A percentile compares a stretch with the other conserved stretches of the same genome.
Conservation (phyloP, 2,113 vertebrate species). For the Guaruba guarouba region DNA sequence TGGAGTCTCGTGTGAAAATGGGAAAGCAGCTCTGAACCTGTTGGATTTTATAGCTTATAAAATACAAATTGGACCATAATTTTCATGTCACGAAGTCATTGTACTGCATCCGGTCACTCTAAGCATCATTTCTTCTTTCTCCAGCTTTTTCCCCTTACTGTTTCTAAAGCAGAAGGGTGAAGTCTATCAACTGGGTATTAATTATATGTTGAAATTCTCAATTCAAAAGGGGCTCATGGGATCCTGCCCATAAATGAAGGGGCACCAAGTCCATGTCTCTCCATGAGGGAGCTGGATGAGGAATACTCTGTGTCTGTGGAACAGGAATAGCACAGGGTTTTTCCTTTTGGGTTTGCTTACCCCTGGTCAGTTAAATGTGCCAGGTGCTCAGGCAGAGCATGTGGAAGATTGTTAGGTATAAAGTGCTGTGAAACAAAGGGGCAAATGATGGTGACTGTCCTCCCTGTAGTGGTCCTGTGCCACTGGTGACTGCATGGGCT, state of each 20-base stretch:
- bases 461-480: neutral
- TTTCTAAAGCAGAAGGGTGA: neutral
- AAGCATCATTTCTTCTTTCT: neutral
- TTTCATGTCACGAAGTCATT: neutral
- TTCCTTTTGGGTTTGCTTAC: rapidly evolving
- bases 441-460: neutral
- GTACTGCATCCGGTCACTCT: neutral
- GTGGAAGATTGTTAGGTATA: too few relatives aligned
- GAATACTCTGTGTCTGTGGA: rapidly evolving
- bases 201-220: neutral
- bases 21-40: neutral
- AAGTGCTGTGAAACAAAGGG: neutral
- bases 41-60: neutral
- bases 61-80: neutral
- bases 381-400: neutral
- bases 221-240: too few relatives aligned
- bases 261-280: neutral
- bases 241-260: rapidly evolving
- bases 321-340: neutral
- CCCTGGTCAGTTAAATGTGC: too few relatives aligned
- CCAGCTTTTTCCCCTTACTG: neutral
- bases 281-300: neutral
- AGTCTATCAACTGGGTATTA: neutral
- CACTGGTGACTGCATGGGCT: neutral
- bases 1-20: neutral